phyloP scores from a whole-genome alignment of 2,888 invertebrate genomes.

The Trissoscelio sp. region DNA sequence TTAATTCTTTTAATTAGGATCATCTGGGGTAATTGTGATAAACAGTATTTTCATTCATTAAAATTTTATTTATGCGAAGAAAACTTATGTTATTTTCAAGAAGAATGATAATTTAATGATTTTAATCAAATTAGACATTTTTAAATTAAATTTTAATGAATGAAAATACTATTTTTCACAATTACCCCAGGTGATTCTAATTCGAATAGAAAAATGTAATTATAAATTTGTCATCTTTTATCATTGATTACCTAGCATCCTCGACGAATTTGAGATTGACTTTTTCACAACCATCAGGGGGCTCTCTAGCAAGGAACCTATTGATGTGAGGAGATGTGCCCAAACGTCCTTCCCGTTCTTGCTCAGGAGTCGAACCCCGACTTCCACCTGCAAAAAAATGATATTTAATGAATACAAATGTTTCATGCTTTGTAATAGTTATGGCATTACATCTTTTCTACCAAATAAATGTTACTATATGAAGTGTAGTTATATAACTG shows the following conservation, averaged over 20 bases:
- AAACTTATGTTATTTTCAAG: too few species aligned
- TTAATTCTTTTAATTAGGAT: too few species aligned
- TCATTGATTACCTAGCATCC: slow-evolving; percentile 86
- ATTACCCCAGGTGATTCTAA: too few species aligned
- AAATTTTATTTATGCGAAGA: too few species aligned
- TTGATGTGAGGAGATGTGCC: slow-evolving; percentile 94
- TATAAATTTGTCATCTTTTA: background rate
- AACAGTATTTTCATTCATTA: too few species aligned
- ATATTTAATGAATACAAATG: background rate
- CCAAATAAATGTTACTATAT: slow-evolving; percentile 6
- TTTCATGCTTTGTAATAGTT: slow-evolving; percentile 31
- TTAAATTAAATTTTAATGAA: too few species aligned
- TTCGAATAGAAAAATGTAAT: background rate
- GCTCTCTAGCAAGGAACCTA: slow-evolving; percentile 92
- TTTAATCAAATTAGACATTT: too few species aligned
- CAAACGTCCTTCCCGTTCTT: slow-evolving; percentile 87
- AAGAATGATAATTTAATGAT: too few species aligned
- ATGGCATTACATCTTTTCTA: slow-evolving; percentile 1
- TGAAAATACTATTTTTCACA: too few species aligned
- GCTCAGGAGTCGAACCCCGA: slow-evolving; percentile 90
- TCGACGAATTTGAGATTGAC: slow-evolving; percentile 89
- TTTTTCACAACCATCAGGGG: slow-evolving; percentile 95
- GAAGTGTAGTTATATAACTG: too few species aligned
- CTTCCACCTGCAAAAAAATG: slow-evolving; percentile 86
- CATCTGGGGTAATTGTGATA: too few species aligned